phyloP scores from a whole-genome alignment of 2,888 invertebrate genomes.

The Melanchra persicariae region DNA sequence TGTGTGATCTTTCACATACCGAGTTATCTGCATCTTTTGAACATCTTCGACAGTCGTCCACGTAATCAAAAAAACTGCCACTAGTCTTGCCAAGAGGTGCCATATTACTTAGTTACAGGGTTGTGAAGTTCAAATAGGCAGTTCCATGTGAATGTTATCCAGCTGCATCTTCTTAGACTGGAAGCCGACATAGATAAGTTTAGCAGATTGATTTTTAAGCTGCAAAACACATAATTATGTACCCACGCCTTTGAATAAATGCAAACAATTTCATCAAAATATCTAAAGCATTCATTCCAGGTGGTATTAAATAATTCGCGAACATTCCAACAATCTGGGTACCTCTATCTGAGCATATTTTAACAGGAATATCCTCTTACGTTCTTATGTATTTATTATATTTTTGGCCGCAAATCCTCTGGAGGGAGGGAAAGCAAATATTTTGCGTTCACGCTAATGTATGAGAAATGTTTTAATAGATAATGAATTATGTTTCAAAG shows the following conservation, averaged over 20 bases:
- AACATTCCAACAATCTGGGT: conserved; percentile 41
- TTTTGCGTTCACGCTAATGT: conserved; percentile 45
- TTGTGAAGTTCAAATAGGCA: too few species aligned
- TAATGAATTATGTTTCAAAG: conserved; percentile 38
- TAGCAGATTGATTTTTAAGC: too few species aligned
- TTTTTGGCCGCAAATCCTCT: conserved; percentile 59
- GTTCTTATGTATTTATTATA: conserved; percentile 56
- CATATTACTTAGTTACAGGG: too few species aligned
- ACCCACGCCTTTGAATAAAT: not conserved
- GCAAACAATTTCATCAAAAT: conserved; percentile 18
- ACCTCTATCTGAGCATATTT: conserved; percentile 60
- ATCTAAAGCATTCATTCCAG: conserved; percentile 18
- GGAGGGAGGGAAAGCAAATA: conserved; percentile 47
- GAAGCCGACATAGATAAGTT: too few species aligned
- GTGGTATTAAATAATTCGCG: conserved; percentile 48
- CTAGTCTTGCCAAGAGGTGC: too few species aligned
- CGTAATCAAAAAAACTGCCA: too few species aligned
- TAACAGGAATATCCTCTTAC: conserved; percentile 59
- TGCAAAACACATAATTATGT: not conserved
- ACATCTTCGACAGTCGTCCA: too few species aligned
- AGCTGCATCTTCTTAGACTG: too few species aligned
- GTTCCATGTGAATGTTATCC: too few species aligned
- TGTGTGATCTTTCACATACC: too few species aligned
- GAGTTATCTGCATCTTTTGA: too few species aligned
- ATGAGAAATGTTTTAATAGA: conserved; percentile 42